Conservation (phyloP, 2,113 vertebrate genomes). For the Lasiurus cinereus region DNA sequence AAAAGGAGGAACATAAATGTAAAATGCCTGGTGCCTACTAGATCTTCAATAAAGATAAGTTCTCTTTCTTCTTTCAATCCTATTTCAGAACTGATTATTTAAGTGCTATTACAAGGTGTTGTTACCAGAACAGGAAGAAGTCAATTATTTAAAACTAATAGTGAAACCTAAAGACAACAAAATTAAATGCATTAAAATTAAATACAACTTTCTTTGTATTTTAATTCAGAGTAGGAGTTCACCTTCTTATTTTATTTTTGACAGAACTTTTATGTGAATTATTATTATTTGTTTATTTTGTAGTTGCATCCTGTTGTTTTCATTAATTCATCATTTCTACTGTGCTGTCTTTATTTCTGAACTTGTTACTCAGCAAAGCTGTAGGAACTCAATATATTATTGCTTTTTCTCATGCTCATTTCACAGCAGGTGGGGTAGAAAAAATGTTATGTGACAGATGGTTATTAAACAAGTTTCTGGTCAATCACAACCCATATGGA, state of each 20-base stretch:
- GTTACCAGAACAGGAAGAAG: not conserved
- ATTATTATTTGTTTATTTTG: slow-evolving; percentile 9
- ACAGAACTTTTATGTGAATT: slow-evolving; percentile 36
- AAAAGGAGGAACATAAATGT: not conserved
- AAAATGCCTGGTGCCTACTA: not conserved
- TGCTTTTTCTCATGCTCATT: slow-evolving; percentile 62
- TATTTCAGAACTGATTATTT: not conserved
- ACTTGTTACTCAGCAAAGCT: slow-evolving; percentile 55
- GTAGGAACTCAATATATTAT: slow-evolving; percentile 36
- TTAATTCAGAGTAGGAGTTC: not conserved
- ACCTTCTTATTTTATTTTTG: slow-evolving; percentile 39
- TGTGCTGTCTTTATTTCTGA: slow-evolving; percentile 64
- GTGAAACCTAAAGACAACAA: not conserved
- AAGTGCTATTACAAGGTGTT: not conserved
- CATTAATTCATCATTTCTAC: slow-evolving; percentile 56
- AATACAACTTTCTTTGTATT: slow-evolving; percentile 15
- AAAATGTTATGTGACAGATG: slow-evolving; percentile 66
- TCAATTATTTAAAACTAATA: slow-evolving; percentile 51
- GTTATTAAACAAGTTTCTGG: slow-evolving; percentile 74
- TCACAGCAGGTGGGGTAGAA: slow-evolving; percentile 63
- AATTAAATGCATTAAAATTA: slow-evolving; percentile 41
- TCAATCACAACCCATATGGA: slow-evolving; percentile 56
- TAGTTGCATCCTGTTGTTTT: slow-evolving; percentile 55
- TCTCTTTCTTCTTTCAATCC: not conserved
- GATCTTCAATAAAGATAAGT: not conserved